Percentiles rank a stretch among this genome's conserved stretches.
These are phyloP conservation scores for Drosophila demipolita DNA, from an alignment of 2,888 invertebrate genomes.

Conservation along the genomic window DNA sequence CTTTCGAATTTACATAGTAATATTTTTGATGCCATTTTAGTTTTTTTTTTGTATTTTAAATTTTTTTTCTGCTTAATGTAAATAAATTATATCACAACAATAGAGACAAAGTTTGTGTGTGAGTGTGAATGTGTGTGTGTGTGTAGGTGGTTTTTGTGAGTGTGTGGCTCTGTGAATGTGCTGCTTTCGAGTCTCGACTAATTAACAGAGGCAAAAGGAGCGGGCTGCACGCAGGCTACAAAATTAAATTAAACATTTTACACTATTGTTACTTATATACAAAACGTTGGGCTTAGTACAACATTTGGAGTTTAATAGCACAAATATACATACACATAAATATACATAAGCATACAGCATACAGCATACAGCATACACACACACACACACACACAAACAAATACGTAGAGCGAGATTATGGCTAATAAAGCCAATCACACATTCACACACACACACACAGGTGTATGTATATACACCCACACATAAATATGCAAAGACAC, in stretches of 20 bases:
- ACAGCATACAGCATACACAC: conserved; percentile 11
- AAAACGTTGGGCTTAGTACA: conserved; percentile 41
- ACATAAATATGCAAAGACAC: conserved; percentile 17
- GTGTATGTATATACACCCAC: background rate
- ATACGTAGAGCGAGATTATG: conserved; percentile 2
- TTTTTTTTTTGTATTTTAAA: conserved; percentile 10
- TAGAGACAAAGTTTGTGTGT: conserved; percentile 78
- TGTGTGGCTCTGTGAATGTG: conserved; percentile 9
- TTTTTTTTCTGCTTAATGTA: conserved; percentile 64
- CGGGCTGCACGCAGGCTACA: conserved; percentile 37
- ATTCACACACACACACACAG: conserved; percentile 18
- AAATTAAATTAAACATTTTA: conserved; percentile 26
- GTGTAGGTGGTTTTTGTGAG: background rate
- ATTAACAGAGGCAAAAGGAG: conserved; percentile 30
- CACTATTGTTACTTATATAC: conserved; percentile 38
- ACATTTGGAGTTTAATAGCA: conserved; percentile 16
- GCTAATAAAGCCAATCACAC: background rate
- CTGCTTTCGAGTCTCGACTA: conserved; percentile 23
- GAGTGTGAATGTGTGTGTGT: conserved; percentile 27
- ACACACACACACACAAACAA: conserved; percentile 23
- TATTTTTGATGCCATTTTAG: conserved; percentile 28
- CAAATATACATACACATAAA: conserved; percentile 13
- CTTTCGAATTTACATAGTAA: conserved; percentile 35
- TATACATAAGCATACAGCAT: background rate
- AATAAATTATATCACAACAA: conserved; percentile 84